phyloP scores from a whole-genome alignment of 2,888 invertebrate genomes.

The Sturmia bella region DNA sequence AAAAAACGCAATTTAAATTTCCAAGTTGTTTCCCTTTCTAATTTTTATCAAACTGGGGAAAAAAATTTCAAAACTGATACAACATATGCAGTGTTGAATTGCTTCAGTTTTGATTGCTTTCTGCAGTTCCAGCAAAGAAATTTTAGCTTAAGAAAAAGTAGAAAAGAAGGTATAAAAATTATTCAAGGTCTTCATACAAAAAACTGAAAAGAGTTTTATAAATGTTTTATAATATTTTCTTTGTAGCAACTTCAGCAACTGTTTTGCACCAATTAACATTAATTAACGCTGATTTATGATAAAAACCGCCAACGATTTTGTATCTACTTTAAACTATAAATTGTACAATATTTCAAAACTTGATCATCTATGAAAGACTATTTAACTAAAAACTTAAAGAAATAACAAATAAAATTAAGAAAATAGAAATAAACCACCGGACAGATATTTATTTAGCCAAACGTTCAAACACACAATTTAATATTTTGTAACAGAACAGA shows the following conservation, averaged over 20 bases:
- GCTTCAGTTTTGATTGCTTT: too few relatives aligned
- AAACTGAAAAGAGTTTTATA: too few relatives aligned
- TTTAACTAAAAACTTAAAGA: constrained; percentile 34
- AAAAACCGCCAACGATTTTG: constrained; percentile 61
- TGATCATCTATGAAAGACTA: constrained; percentile 63
- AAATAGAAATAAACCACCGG: not conserved
- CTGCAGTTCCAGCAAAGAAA: too few relatives aligned
- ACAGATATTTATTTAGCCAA: not conserved
- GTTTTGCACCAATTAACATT: constrained; percentile 67
- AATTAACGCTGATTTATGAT: constrained; percentile 65
- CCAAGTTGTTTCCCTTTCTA: too few relatives aligned
- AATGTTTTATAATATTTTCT: not conserved
- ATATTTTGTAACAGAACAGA: too few relatives aligned
- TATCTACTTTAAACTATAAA: constrained; percentile 13
- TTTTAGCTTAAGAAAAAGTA: too few relatives aligned
- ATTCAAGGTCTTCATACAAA: too few relatives aligned
- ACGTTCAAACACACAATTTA: not conserved
- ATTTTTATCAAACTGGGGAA: too few relatives aligned
- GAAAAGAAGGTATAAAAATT: too few relatives aligned
- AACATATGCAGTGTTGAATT: too few relatives aligned
- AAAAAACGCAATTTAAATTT: too few relatives aligned
- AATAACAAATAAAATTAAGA: not conserved
- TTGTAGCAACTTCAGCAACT: constrained; percentile 37
- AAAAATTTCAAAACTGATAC: too few relatives aligned
- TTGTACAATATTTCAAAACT: constrained; percentile 58